Evolutionary conservation across 2,113 vertebrate genomes (phyloP).

Genomic region (Grallaria varia): DNA sequence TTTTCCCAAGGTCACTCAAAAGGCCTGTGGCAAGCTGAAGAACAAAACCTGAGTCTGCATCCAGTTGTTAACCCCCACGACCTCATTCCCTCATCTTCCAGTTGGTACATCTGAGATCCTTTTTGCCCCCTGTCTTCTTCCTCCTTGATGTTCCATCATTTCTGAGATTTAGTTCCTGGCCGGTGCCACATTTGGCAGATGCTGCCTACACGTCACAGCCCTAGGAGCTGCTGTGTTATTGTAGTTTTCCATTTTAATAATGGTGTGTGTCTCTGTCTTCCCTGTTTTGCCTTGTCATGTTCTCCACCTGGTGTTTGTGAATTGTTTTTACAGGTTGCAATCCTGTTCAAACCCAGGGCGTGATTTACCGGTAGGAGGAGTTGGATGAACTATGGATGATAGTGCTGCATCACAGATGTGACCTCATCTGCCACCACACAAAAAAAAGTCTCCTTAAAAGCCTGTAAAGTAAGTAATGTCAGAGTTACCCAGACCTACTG

Average conservation of each 20-base stretch:
- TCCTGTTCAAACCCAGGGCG: neutral
- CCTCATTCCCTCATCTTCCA: neutral
- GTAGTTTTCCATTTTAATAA: neutral
- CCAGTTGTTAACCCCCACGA: neutral
- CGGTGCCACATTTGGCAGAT: neutral
- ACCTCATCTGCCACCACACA: neutral
- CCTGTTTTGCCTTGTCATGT: neutral
- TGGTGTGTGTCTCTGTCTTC: neutral
- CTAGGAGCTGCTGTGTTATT: neutral
- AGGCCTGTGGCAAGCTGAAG: neutral
- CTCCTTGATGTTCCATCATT: neutral
- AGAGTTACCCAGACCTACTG: neutral
- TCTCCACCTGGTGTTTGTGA: neutral
- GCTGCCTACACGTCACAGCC: fast-evolving
- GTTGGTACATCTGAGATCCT: neutral
- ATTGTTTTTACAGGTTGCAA: neutral
- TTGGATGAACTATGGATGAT: neutral
- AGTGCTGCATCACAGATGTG: neutral
- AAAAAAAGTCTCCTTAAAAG: neutral
- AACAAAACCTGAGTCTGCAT: neutral
- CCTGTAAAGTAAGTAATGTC: neutral
- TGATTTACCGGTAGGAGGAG: neutral
- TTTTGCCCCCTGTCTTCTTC: neutral
- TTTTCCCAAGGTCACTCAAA: neutral
- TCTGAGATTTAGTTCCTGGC: neutral